Base-by-base conservation (phyloP, 2,113 vertebrate genomes). In the Nymphicus hollandicus region DNA sequence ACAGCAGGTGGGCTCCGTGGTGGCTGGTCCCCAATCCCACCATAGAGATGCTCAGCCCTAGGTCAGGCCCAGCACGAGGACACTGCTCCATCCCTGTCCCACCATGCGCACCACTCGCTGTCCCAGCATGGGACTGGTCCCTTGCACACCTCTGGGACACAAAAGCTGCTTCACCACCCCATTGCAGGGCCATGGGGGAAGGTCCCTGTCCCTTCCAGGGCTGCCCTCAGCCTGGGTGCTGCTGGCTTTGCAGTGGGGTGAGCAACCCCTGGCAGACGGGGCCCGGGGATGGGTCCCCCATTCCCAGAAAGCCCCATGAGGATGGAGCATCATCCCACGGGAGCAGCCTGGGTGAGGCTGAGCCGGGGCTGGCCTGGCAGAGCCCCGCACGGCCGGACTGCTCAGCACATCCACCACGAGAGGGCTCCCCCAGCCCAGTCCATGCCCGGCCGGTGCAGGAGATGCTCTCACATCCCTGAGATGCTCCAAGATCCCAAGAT, bases 1-100 rank as follows among this genome's bases (percentile, higher is more conserved):
- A 0, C 31, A 1, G 1, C 0, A 3, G 58, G 37, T 13, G 39
- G 10, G 39, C 39, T 41, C 39, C 13, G 10, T 41, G 39, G 2
- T 1, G 39, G 63, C 56, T 20, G 50, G 27, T 70, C 61, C 47
- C 4, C 0, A 0, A 0, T 16, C 47, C 81, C 66, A 6, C 12
- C 7, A 0, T 4, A 25, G n/a, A 25, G n/a, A 60, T 25, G 58
- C 33, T 35, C 56, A 10, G 56, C 6, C 33, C 20, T 58, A 7
- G 1, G 13, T 14, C 20, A 23, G 55, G 33, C 37, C 63, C 61
- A 29, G 17, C 2, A 2, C 1, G 0, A 46, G 64, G 50, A 37
- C 69, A 4, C 3, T 0, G 31, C 37, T 11, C 63, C 44, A 10
- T n/a, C 53, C 44, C 68, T 18, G 66, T 22, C 41, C 61, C 19